A percentile compares a stretch with the other conserved stretches of the same genome.
These are phyloP conservation scores for Ennomos fuscantarius DNA, from an alignment of 2,888 invertebrate genomes.

Conservation along the genomic window DNA sequence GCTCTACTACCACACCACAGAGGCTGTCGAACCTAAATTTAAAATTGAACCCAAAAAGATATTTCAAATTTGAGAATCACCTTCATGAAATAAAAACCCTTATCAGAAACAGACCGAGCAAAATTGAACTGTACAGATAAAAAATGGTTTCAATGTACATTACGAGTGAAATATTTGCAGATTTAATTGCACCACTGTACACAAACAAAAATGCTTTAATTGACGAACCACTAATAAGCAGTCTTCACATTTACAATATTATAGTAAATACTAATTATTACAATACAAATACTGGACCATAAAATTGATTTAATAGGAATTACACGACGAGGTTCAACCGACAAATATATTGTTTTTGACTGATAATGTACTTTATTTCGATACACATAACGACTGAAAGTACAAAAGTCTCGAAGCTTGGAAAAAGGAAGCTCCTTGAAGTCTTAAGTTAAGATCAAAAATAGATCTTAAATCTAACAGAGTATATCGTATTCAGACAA, in stretches of 20 bases:
- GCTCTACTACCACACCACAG: no score
- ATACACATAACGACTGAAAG: slow-evolving; percentile 18
- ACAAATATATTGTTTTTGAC: slow-evolving; percentile 41
- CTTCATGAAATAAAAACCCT: no score
- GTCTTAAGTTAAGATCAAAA: slow-evolving; percentile 25
- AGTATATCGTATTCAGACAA: slow-evolving; percentile 17
- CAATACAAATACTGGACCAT: slow-evolving; percentile 82
- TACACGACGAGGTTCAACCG: slow-evolving; percentile 45
- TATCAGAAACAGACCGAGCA: no score
- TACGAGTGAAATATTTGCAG: background rate
- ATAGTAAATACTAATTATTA: slow-evolving; percentile 62
- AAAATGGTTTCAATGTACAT: no score
- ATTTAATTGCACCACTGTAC: slow-evolving; percentile 40
- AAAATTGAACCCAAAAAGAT: no score
- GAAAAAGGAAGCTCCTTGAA: slow-evolving; percentile 21
- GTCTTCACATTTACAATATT: slow-evolving; percentile 73
- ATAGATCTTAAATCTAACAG: slow-evolving; percentile 22
- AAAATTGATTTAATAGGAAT: slow-evolving; percentile 79
- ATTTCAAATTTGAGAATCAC: no score
- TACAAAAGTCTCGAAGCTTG: slow-evolving; percentile 20
- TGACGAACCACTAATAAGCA: slow-evolving; percentile 80
- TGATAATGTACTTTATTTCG: slow-evolving; percentile 44
- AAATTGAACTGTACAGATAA: no score
- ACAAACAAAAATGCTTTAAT: slow-evolving; percentile 63
- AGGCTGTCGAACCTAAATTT: no score